These are phyloP conservation scores for Conger conger DNA, from an alignment of 2,113 vertebrate species.

Conservation along the genomic window DNA sequence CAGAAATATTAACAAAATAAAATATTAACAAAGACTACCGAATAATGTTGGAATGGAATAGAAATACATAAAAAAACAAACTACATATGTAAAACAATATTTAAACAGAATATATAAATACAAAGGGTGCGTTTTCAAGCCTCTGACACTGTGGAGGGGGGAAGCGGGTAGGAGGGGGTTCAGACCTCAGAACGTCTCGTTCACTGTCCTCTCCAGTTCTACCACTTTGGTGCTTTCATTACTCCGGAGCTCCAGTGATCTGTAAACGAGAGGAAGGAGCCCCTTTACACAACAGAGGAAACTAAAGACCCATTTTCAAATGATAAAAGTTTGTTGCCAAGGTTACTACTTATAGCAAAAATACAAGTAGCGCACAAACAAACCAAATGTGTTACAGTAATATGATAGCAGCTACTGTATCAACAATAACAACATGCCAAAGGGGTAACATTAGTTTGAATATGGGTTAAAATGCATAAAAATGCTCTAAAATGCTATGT, in stretches of 20 bases:
- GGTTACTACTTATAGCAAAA: not conserved
- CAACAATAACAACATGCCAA: too few relatives aligned
- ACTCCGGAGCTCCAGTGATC: constrained; percentile 72
- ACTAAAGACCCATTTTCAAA: not conserved
- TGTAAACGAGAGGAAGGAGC: constrained; percentile 43
- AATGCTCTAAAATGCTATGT: too few relatives aligned
- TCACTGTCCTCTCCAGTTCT: constrained; percentile 80
- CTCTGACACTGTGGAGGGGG: constrained; percentile 31
- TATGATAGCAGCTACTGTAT: too few relatives aligned
- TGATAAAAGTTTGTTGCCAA: not conserved
- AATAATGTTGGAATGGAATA: constrained; percentile 45
- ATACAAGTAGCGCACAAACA: not conserved
- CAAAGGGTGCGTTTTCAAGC: constrained; percentile 24
- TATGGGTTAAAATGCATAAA: too few relatives aligned
- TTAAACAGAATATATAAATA: constrained; percentile 50
- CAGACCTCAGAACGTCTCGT: constrained; percentile 77
- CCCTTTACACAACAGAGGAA: not conserved
- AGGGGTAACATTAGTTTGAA: too few relatives aligned
- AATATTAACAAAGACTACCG: constrained; percentile 40
- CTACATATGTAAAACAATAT: constrained; percentile 29
- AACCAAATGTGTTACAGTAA: too few relatives aligned
- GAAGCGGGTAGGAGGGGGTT: constrained; percentile 27
- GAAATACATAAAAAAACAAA: constrained; percentile 39
- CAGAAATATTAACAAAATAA: constrained; percentile 33
- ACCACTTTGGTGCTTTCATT: constrained; percentile 78